Evolutionary conservation across 2,797 vertebrate species (phyloP).

Genomic region (Diplodus puntazzo): DNA sequence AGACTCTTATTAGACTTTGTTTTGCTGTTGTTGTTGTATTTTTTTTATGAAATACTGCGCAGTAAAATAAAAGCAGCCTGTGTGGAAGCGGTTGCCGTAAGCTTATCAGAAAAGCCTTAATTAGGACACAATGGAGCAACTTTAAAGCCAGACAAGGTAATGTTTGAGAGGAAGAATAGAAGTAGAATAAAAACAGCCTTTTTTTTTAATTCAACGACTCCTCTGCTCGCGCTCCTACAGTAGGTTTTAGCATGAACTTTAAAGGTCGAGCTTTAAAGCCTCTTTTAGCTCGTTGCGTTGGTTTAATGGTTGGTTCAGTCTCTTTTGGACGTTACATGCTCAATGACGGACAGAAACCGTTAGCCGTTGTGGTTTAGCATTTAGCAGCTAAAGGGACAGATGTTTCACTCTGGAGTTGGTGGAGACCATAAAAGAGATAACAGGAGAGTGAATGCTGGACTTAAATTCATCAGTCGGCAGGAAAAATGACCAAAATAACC

Average conservation of each 20-base stretch:
- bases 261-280: not conserved
- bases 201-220: not conserved
- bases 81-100: slow-evolving; percentile 17
- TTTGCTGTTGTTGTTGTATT: not conserved
- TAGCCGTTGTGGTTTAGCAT: not conserved
- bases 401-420: not conserved
- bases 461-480: not conserved
- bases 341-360: not conserved
- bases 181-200: not conserved
- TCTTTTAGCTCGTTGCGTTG: not conserved
- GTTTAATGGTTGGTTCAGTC: not conserved
- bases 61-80: slow-evolving; percentile 21
- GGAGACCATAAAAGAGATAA: not conserved
- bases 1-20: slow-evolving; percentile 16
- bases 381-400: not conserved
- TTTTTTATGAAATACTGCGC: slow-evolving; percentile 11
- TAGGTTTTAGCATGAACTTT: not conserved
- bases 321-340: not conserved
- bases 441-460: not conserved
- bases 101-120: slow-evolving; percentile 3
- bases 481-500: not conserved
- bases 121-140: slow-evolving; percentile 32
- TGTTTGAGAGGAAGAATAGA: slow-evolving; percentile 7
- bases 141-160: slow-evolving; percentile 17
- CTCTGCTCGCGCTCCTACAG: not conserved